phyloP scores from a whole-genome alignment of 1,140 invertebrate genomes.

The Bombus superbus region DNA sequence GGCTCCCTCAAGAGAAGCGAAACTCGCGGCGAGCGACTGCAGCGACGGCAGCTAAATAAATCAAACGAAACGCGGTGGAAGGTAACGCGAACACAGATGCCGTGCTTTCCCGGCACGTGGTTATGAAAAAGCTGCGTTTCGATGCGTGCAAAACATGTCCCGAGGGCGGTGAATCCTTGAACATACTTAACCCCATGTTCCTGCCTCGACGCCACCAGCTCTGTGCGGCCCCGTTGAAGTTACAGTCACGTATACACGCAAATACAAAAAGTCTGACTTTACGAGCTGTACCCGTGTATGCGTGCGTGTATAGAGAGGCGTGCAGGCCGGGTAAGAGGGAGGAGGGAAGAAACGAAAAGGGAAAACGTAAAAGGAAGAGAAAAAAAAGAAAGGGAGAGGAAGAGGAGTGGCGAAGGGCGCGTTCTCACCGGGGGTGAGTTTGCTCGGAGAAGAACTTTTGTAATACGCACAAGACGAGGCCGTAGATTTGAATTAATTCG shows the following conservation, averaged over 20 bases:
- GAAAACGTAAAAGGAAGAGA: not conserved
- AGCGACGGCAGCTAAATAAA: conserved; percentile 36
- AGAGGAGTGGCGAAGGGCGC: not conserved
- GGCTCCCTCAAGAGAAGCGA: not conserved
- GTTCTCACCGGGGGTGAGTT: conserved; percentile 33
- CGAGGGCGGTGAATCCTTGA: conserved; percentile 57
- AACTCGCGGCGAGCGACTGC: not conserved
- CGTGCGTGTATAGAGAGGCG: conserved; percentile 8
- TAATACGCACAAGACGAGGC: conserved; percentile 57
- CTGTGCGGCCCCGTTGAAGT: conserved; percentile 40
- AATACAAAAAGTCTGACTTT: conserved; percentile 59
- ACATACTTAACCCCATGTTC: conserved; percentile 60
- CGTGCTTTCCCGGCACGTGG: not conserved
- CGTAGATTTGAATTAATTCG: conserved; percentile 75
- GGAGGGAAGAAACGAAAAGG: not conserved
- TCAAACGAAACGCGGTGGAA: conserved; percentile 10
- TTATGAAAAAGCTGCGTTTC: conserved; percentile 42
- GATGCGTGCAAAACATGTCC: conserved; percentile 35
- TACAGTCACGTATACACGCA: conserved; percentile 59
- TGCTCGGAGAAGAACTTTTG: conserved; percentile 58
- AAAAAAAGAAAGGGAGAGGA: not conserved
- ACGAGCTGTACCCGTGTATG: conserved; percentile 30
- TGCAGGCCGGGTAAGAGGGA: not conserved
- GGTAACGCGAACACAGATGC: not conserved
- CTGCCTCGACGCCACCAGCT: not conserved